Evolutionary conservation across 2,797 vertebrate species (phyloP), one percentile per base, ranked within the genome.

Genomic region (Brotula barbata): DNA sequence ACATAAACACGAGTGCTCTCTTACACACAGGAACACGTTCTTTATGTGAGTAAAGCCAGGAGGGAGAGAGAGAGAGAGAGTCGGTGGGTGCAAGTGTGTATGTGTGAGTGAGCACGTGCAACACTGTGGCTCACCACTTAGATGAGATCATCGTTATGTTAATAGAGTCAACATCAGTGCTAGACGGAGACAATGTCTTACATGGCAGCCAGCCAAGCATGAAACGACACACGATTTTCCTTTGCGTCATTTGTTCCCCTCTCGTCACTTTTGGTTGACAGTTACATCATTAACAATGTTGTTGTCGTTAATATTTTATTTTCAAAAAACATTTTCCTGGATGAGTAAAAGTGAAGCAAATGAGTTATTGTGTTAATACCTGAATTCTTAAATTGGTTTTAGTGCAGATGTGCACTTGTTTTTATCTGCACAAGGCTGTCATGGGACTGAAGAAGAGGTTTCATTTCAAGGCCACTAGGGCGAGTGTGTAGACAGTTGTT

Each of bases 121-220:
- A 31, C 41, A 71, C 20, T 82, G 68, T 60, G 68, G 60, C 74
- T 73, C 68, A 39, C 63, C 52, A 40, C 69, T 85, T 60, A 48
- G 68, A 83, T 88, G 85, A 87, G 75, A 76, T 86, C 85, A 85
- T 77, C 43, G 25, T 71, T 76, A 72, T 73, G 76, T 71, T 81
- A 82, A 78, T 73, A 47, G 61, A 71, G 55, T 57, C 55, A 33
- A 47, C 71, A 80, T 82, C 70, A 83, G 48, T 34, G 25, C n/a
- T 12, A 48, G 17, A 49, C 43, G 20, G 37, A 44, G 78, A 75
- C 51, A 19, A 68, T 68, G 23, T 64, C 75, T 84, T 58, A 71
- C 46, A 9, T 73, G 77, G 77, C 73, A 56, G 58, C 45, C 44
- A 7, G 68, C 69, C 68, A 75, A 67, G 40, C 46, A 7, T 22